Base-by-base conservation (phyloP, 2,888 invertebrate species). In the Callosobruchus maculatus region DNA sequence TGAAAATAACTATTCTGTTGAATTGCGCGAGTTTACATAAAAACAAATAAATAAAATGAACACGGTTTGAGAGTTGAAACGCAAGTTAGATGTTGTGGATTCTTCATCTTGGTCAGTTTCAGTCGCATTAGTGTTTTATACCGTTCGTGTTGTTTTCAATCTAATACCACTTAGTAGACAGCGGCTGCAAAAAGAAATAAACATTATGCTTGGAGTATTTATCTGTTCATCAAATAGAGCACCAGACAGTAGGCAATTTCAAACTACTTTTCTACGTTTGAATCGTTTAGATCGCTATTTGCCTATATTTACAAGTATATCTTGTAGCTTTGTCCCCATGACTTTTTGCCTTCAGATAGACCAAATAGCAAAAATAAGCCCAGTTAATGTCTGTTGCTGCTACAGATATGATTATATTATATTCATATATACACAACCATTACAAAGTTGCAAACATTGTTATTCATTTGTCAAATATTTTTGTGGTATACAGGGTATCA, bases 161-260 rank as follows among this genome's bases (percentile, higher is more conserved):
- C 73, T 75, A 67, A 71, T 76, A 75, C 74, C 81, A 81, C 80
- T 85, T 84, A 86, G 83, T 84, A 85, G 79, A 85, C 86, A 78
- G 86, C 86, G 81, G 86, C 85, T 85, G 81, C 76, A 86, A 85
- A 76, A 75, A 70, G 76, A 77, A 75, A 74, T 20, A 22, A 26
- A 30, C 3, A 13, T 49, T 18, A 49, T 49, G 4, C 26, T 26
- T 26, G 18, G 1, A 49, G 13, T 49, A 49, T 13, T n/a, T 1
- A 49, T 49, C 18, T 13, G 3, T 13, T 13, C 3, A 13, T 49
- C 13, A 18, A 7, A 13, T 49, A 49, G 13, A 49, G 7, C 49
- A 7, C 18, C 49, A 49, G 49, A 49, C 49, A 49, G 13, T 49
- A 49, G 13, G 9, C 18, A 49, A 18, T 5, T 5, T 18, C 5